These are phyloP conservation scores for Vultur gryphus DNA, from an alignment of 2,797 vertebrate species.

Conservation along the genomic window DNA sequence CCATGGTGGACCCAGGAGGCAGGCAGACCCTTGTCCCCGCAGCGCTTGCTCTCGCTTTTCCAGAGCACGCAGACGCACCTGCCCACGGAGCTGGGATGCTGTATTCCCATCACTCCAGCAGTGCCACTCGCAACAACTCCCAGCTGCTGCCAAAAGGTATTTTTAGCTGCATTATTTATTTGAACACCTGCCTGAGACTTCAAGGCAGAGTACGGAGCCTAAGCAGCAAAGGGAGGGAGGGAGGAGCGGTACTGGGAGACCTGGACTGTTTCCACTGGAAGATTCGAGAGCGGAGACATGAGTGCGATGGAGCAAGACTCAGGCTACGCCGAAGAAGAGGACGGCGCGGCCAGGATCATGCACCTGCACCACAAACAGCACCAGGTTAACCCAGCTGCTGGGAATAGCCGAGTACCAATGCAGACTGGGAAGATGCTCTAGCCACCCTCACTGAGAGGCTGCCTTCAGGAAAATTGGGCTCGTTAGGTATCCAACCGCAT, in stretches of 20 bases:
- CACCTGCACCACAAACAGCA: not conserved
- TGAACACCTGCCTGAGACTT: constrained; percentile 86
- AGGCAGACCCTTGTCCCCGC: not conserved
- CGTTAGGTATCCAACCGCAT: not conserved
- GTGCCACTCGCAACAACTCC: constrained; percentile 74
- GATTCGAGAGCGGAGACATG: not conserved
- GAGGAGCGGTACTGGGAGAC: not conserved
- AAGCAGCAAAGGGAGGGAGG: not conserved
- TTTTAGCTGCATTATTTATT: constrained; percentile 89
- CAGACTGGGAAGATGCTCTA: not conserved
- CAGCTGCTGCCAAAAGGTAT: constrained; percentile 84
- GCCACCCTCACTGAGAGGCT: not conserved
- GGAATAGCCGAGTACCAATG: not conserved
- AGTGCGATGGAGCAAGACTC: not conserved
- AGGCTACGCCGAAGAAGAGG: rapidly evolving
- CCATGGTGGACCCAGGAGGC: not conserved
- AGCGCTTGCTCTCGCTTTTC: not conserved
- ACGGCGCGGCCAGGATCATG: rapidly evolving
- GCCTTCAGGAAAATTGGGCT: not conserved
- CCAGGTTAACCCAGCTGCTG: not conserved
- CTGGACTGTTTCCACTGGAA: constrained; percentile 10
- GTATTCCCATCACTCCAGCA: constrained; percentile 61
- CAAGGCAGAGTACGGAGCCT: constrained; percentile 49
- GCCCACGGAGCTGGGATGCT: constrained; percentile 75
- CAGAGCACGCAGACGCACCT: constrained; percentile 70